Base-by-base conservation (phyloP, 2,797 vertebrate species). In the Urocyon cinereoargenteus region DNA sequence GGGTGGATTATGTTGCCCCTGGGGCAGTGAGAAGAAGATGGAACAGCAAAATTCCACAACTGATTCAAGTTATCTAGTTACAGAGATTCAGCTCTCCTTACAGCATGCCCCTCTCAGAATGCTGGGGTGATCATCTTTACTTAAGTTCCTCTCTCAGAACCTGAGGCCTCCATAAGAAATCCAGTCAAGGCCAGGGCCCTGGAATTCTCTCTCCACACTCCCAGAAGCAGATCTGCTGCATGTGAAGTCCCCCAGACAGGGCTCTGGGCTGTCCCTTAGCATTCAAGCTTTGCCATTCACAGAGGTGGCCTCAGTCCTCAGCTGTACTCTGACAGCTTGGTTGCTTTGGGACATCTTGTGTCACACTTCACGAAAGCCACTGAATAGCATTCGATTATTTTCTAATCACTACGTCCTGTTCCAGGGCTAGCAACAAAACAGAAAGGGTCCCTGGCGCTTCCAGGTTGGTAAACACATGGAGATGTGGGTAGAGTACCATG, bases 11-110 rank as follows among this genome's bases (percentile, higher is more conserved):
- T 5, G 36, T 59, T 24, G 45, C 15, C 45, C 82, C 78, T 15
- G 34, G 0, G 51, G 15, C n/a, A 53, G 57, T 66, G 22, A 36
- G 18, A 81, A 62, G 45, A 86, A 28, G n/a, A 62, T 1, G 0
- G 53, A 78, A 82, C 0, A 34, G 59, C 24, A 6, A 5, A 95
- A 91, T 36, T 87, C 90, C 62, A 91, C 22, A n/a, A 57, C 55
- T 73, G 77, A n/a, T 70, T 91, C 92, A 61, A 81, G 57, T 91
- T 88, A 83, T 59, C 83, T 51, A 6, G 53, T 16, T 62, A 81
- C 18, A 36, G 31, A 94, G 87, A 66, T 31, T 86, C 70, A 73
- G 70, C 88, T 96, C 66, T 86, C 57, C 55, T 75, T 75, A 26
- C 1, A 40, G 57, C 61, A 45, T 1, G 8, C 40, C 53, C 57